Conservation (phyloP, 1,140 invertebrate genomes). For the Odontomachus brunneus region DNA sequence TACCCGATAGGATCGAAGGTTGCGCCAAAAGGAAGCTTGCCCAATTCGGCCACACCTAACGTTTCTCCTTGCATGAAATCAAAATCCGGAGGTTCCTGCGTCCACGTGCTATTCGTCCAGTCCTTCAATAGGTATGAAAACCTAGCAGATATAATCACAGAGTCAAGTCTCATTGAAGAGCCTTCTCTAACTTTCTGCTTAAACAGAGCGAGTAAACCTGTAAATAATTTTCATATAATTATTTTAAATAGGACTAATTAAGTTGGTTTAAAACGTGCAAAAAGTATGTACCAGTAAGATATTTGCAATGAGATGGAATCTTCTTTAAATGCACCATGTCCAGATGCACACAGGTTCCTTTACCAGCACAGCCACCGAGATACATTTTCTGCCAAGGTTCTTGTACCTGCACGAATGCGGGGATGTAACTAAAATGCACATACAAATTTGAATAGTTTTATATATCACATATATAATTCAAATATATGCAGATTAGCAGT, state of each 20-base stretch:
- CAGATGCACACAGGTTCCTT: slow-evolving; percentile 91
- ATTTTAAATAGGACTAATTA: background rate
- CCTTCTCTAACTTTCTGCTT: slow-evolving; percentile 91
- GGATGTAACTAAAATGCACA: slow-evolving; percentile 88
- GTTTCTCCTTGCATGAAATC: slow-evolving; percentile 89
- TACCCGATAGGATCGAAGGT: slow-evolving; percentile 91
- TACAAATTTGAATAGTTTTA: slow-evolving; percentile 49
- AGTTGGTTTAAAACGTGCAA: slow-evolving; percentile 8
- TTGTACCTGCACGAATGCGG: slow-evolving; percentile 94
- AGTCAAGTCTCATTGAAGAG: slow-evolving; percentile 86
- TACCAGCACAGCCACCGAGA: slow-evolving; percentile 91
- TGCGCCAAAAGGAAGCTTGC: slow-evolving; percentile 93
- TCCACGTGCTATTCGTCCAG: slow-evolving; percentile 89
- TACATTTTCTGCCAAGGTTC: slow-evolving; percentile 93
- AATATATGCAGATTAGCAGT: background rate
- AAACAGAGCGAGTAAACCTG: slow-evolving; percentile 91
- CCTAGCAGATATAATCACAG: slow-evolving; percentile 91
- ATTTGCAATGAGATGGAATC: slow-evolving; percentile 92
- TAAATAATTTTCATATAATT: slow-evolving; percentile 61
- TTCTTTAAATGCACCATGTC: slow-evolving; percentile 95
- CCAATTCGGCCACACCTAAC: slow-evolving; percentile 85
- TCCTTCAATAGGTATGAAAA: slow-evolving; percentile 93
- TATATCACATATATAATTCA: background rate
- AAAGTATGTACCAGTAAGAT: slow-evolving; percentile 88
- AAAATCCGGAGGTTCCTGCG: slow-evolving; percentile 90